Percentiles rank a stretch among this genome's conserved stretches.
Evolutionary conservation across 35 echinoderm and acorn worm species (phyloP).

Genomic region (Holothuria glaberrima): DNA sequence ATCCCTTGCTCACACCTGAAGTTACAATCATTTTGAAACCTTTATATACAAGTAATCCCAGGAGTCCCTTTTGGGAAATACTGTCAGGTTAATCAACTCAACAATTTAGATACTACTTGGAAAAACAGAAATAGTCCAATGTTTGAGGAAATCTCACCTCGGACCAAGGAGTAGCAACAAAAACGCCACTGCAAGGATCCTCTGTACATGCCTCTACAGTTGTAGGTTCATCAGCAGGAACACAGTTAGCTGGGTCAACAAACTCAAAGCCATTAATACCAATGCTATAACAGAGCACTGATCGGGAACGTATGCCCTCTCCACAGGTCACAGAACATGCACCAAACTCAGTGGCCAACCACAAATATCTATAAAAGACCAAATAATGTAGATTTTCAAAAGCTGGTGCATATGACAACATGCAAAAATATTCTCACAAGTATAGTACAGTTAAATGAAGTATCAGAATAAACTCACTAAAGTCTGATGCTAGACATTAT

Average conservation of each 20-base stretch:
- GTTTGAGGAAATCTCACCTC: constrained; percentile 12
- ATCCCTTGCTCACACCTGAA: too few relatives aligned
- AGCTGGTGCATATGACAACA: too few relatives aligned
- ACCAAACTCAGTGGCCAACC: constrained; percentile 50
- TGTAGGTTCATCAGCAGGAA: constrained; percentile 5
- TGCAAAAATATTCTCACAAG: too few relatives aligned
- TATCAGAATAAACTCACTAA: too few relatives aligned
- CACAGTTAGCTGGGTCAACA: constrained; percentile 37
- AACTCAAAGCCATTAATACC: neutral
- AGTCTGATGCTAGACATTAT: too few relatives aligned
- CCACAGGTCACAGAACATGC: constrained; percentile 77
- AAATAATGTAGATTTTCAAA: neutral
- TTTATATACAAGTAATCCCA: too few relatives aligned
- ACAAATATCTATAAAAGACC: neutral
- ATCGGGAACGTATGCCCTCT: constrained; percentile 47
- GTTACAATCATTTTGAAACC: too few relatives aligned
- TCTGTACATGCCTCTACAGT: neutral
- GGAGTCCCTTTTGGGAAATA: too few relatives aligned
- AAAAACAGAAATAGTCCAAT: neutral
- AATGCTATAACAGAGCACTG: constrained; percentile 49
- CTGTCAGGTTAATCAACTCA: too few relatives aligned
- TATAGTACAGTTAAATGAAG: too few relatives aligned
- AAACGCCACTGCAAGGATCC: constrained; percentile 52
- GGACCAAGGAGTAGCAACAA: constrained; percentile 27
- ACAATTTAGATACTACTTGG: too few relatives aligned